Conservation (phyloP, 2,888 invertebrate genomes). For the Drosophila macrospina region DNA sequence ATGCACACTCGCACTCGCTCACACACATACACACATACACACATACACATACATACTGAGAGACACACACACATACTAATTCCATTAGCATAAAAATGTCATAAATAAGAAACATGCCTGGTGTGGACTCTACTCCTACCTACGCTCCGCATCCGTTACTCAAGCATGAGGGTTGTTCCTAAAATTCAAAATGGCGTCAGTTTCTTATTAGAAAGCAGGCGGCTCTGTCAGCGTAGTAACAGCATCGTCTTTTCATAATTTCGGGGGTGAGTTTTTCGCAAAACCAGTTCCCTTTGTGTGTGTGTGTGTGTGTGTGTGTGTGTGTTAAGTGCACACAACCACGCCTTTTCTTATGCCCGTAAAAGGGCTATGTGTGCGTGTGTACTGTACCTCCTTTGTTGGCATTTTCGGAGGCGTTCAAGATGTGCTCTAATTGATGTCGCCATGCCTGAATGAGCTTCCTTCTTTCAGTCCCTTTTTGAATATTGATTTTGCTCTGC, state of each 20-base stretch:
- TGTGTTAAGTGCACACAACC: slow-evolving; percentile 46
- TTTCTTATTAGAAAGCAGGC: slow-evolving; percentile 83
- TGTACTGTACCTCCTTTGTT: slow-evolving; percentile 60
- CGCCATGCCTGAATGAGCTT: slow-evolving; percentile 42
- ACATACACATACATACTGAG: slow-evolving; percentile 34
- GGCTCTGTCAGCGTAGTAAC: slow-evolving; percentile 18
- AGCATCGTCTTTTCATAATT: slow-evolving; percentile 56
- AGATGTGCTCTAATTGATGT: slow-evolving; percentile 76
- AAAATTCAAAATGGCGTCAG: slow-evolving; percentile 81
- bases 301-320: slow-evolving; percentile 4
- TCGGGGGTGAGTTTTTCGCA: slow-evolving; percentile 73
- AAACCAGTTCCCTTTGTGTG: slow-evolving; percentile 58
- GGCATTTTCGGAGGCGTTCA: slow-evolving; percentile 51
- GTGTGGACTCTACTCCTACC: slow-evolving; percentile 43
- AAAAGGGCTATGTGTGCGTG: slow-evolving; percentile 37
- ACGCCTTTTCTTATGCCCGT: slow-evolving; percentile 64
- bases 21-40: slow-evolving; percentile 15
- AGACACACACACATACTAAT: slow-evolving; percentile 41
- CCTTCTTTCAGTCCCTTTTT: slow-evolving; percentile 19
- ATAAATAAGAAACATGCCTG: slow-evolving; percentile 77
- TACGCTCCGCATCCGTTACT: slow-evolving; percentile 32
- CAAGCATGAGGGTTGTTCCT: slow-evolving; percentile 62
- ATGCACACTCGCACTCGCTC: too few species aligned
- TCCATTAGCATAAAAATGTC: slow-evolving; percentile 82
- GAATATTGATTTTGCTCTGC: slow-evolving; percentile 72